These are phyloP conservation scores for Rhabdophis nuchalis DNA, from an alignment of 2,797 vertebrate genomes.

Conservation along the genomic window DNA sequence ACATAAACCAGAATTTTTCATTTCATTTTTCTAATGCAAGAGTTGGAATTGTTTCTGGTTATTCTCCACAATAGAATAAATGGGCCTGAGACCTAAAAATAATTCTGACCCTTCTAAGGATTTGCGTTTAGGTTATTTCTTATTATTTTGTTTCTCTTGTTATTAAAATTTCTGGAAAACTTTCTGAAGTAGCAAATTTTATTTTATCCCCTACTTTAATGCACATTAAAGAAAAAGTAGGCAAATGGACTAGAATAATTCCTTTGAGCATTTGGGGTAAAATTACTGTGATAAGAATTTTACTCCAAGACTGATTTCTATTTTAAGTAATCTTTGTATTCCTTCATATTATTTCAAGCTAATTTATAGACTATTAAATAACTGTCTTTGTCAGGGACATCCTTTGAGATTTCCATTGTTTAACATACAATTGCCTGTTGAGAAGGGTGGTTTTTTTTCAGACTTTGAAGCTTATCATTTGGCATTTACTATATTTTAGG, in stretches of 20 bases:
- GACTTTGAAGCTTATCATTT: background rate
- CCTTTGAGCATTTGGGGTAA: background rate
- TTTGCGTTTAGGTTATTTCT: background rate
- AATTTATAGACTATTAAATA: background rate
- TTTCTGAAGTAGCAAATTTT: background rate
- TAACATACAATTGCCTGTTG: background rate
- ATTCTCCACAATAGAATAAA: background rate
- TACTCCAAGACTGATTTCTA: background rate
- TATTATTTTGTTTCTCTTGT: background rate
- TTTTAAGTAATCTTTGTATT: background rate
- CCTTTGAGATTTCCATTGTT: background rate
- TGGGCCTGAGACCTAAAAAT: background rate
- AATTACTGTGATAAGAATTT: background rate
- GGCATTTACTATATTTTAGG: background rate
- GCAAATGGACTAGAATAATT: background rate
- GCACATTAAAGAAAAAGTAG: background rate
- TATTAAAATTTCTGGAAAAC: background rate
- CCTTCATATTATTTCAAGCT: background rate
- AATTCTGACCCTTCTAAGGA: background rate
- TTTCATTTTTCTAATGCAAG: background rate
- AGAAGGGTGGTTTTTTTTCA: background rate
- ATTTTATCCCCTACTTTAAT: background rate
- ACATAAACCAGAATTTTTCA: background rate
- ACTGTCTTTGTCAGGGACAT: background rate
- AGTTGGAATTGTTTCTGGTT: background rate